These are phyloP conservation scores for Willowsia nigromaculata DNA, from an alignment of 2,888 invertebrate species.

Conservation along the genomic window DNA sequence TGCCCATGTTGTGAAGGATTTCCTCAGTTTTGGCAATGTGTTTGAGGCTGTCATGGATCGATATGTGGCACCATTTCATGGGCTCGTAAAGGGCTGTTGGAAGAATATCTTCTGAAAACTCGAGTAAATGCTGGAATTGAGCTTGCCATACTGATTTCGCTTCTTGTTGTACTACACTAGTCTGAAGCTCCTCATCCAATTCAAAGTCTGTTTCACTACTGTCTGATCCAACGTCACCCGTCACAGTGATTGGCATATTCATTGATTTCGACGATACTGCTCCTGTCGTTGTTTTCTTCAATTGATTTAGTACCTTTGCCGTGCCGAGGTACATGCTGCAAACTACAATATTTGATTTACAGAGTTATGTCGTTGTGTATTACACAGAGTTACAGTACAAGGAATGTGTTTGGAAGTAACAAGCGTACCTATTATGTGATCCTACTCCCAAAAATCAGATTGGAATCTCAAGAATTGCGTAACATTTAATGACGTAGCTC, in stretches of 20 bases:
- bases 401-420: too few species aligned
- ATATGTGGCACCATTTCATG: slow-evolving; percentile 68
- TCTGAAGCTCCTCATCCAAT: slow-evolving; percentile 34
- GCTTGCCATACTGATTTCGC: slow-evolving; percentile 36
- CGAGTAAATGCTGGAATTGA: slow-evolving; percentile 60
- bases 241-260: slow-evolving; percentile 56
- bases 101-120: slow-evolving; percentile 68
- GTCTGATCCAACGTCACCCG: slow-evolving; percentile 12
- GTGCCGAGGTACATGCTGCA: neutral
- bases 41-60: slow-evolving; percentile 50
- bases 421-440: too few species aligned
- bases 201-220: slow-evolving; percentile 61
- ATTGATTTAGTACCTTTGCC: slow-evolving; percentile 17
- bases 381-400: too few species aligned
- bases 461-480: too few species aligned
- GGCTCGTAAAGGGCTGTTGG: slow-evolving; percentile 59
- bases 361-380: too few species aligned
- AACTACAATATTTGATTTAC: too few species aligned
- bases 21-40: slow-evolving; percentile 66
- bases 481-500: too few species aligned
- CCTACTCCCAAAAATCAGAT: too few species aligned
- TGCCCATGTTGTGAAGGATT: slow-evolving; percentile 58
- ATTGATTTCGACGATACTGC: neutral
- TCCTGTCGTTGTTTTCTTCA: neutral
- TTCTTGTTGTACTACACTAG: neutral